Evolutionary conservation across 1,140 invertebrate genomes (phyloP).

Genomic region (Dreissena polymorpha): DNA sequence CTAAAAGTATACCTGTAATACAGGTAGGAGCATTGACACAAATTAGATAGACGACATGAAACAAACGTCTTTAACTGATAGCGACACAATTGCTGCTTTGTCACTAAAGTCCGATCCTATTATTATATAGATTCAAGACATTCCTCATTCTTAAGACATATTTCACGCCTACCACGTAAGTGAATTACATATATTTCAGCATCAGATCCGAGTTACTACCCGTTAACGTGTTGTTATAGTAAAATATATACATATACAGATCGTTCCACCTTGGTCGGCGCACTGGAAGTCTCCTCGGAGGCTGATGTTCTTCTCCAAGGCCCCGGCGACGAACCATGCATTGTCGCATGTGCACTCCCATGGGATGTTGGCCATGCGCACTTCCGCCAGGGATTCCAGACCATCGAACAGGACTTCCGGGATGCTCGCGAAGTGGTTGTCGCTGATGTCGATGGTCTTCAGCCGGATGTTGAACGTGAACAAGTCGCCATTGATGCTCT

Average conservation of each 20-base stretch:
- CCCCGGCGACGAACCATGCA: conserved; percentile 18
- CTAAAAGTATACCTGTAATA: no score
- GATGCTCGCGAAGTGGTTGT: conserved; percentile 20
- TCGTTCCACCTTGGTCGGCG: background rate
- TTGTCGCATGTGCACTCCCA: conserved; percentile 33
- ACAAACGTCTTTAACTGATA: no score
- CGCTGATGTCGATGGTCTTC: conserved; percentile 20
- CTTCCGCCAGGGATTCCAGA: conserved; percentile 21
- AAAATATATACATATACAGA: background rate
- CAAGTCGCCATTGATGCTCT: conserved; percentile 4
- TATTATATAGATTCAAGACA: no score
- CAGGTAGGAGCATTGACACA: no score
- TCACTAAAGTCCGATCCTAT: no score
- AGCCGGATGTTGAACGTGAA: conserved; percentile 26
- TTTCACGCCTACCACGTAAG: no score
- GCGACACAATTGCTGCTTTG: no score
- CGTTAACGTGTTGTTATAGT: no score
- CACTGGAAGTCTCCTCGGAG: conserved; percentile 28
- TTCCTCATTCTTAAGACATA: no score
- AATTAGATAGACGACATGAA: no score
- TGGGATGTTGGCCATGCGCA: conserved; percentile 15
- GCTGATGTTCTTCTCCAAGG: conserved; percentile 9
- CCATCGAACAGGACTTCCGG: conserved; percentile 23
- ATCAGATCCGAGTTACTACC: no score
- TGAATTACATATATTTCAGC: no score